These are phyloP conservation scores for Andinoacara biseriatus DNA, from an alignment of 2,113 vertebrate species.

Conservation along the genomic window DNA sequence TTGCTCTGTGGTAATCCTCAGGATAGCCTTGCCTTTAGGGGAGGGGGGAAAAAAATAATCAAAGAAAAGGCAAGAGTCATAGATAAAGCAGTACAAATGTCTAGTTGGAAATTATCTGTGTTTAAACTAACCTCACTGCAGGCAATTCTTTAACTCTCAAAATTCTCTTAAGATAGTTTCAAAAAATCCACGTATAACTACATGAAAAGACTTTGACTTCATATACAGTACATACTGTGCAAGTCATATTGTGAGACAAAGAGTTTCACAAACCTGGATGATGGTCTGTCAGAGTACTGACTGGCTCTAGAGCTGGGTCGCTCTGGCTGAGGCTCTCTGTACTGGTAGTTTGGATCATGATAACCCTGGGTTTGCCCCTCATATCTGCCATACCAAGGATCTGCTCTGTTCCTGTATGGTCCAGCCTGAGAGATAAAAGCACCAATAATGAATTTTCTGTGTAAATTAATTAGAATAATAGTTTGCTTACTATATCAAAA, in stretches of 20 bases:
- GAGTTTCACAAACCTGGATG: slow-evolving; percentile 83
- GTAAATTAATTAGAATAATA: no score
- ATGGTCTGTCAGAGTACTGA: slow-evolving; percentile 90
- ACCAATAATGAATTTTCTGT: neutral
- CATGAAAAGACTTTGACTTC: neutral
- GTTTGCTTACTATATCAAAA: neutral
- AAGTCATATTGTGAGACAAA: neutral
- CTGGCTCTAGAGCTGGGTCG: slow-evolving; percentile 90
- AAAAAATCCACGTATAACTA: neutral
- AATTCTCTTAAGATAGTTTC: neutral
- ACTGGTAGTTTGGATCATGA: slow-evolving; percentile 80
- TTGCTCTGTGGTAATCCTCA: slow-evolving; percentile 85
- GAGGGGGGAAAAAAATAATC: neutral
- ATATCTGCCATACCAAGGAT: slow-evolving; percentile 84
- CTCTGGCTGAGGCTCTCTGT: slow-evolving; percentile 84
- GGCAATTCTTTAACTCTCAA: neutral
- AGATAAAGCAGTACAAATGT: neutral
- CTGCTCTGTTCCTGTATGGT: slow-evolving; percentile 79
- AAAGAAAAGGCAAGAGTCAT: slow-evolving; percentile 10
- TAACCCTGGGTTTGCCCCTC: slow-evolving; percentile 76
- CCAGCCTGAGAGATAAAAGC: slow-evolving; percentile 76
- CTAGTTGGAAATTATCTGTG: no score
- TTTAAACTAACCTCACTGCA: no score
- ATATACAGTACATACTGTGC: neutral
- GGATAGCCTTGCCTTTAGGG: slow-evolving; percentile 84